phyloP scores from a whole-genome alignment of 2,888 invertebrate genomes.

The Lepidochrysops patricia region DNA sequence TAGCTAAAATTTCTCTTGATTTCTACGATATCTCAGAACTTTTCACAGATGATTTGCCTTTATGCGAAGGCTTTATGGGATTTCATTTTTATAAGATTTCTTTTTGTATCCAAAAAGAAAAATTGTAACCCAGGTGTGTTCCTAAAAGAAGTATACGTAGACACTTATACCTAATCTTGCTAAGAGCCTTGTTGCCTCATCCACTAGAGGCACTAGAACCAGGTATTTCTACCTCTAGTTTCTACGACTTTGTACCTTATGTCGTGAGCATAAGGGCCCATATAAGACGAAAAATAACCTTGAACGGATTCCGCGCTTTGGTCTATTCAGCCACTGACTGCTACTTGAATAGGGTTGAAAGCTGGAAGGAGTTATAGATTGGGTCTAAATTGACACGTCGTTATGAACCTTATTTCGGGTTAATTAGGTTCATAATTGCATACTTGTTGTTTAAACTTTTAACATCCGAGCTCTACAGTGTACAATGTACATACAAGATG shows the following conservation, averaged over 20 bases:
- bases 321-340: slow-evolving; percentile 25
- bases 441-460: background rate
- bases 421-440: background rate
- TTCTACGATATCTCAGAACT: too few species aligned
- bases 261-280: too few species aligned
- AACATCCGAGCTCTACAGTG: background rate
- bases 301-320: slow-evolving; percentile 15
- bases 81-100: background rate
- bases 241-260: too few species aligned
- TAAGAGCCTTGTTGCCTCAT: slow-evolving; percentile 28
- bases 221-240: too few species aligned
- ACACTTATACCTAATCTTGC: slow-evolving; percentile 20
- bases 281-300: too few species aligned
- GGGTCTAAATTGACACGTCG: background rate
- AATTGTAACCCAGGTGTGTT: background rate
- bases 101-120: background rate
- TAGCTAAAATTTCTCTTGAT: too few species aligned
- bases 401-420: background rate
- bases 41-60: too few species aligned
- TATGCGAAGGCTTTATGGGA: too few species aligned
- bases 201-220: slow-evolving; percentile 26
- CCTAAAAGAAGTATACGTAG: background rate
- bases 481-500: background rate
- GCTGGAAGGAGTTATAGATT: slow-evolving; percentile 11
- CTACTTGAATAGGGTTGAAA: slow-evolving; percentile 27